phyloP scores from a whole-genome alignment of 2,113 vertebrate species.

The Copsychus sechellarum region DNA sequence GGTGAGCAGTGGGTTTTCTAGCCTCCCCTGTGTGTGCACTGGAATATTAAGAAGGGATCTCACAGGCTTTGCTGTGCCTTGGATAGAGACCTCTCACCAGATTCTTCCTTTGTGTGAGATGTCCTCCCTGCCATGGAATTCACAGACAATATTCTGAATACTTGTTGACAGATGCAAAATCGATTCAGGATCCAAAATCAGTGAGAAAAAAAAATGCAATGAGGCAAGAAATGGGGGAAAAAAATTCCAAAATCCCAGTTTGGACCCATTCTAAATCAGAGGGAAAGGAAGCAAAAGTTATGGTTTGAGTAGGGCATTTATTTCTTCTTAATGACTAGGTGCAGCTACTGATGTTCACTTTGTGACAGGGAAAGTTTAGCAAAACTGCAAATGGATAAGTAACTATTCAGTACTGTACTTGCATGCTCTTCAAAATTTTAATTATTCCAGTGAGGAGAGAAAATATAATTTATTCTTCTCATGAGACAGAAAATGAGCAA shows the following conservation, averaged over 20 bases:
- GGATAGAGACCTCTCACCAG: neutral
- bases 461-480: constrained; percentile 23
- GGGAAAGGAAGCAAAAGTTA: neutral
- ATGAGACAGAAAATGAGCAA: neutral
- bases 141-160: neutral
- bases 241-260: neutral
- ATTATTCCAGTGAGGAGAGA: neutral
- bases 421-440: neutral
- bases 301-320: neutral
- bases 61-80: neutral
- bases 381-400: neutral
- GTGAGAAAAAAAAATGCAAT: neutral
- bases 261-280: neutral
- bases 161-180: neutral
- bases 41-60: neutral
- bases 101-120: neutral
- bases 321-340: neutral
- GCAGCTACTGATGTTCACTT: neutral
- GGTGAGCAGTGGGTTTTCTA: neutral
- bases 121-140: neutral
- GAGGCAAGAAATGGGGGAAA: neutral
- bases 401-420: neutral
- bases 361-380: neutral
- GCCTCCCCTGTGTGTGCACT: accelerated
- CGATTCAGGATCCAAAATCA: neutral